A percentile compares a stretch with the other conserved stretches of the same genome.
Evolutionary conservation across 2,113 vertebrate genomes (phyloP).

Genomic region (Myiagra hebetior): DNA sequence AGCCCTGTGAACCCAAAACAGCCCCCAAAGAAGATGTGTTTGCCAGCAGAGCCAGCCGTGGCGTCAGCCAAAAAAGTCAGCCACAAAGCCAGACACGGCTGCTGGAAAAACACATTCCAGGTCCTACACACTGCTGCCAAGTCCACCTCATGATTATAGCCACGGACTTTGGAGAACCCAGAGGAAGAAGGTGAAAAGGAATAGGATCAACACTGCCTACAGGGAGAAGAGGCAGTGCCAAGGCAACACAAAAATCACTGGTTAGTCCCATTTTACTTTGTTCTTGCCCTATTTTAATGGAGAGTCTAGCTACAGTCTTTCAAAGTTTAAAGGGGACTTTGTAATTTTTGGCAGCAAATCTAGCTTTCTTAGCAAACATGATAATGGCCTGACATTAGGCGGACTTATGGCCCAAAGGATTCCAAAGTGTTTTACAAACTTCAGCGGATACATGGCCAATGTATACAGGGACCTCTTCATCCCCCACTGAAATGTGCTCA

Average conservation of each 20-base stretch:
- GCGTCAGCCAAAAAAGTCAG: constrained; percentile 47
- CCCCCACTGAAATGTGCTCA: neutral
- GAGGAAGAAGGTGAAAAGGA: constrained; percentile 43
- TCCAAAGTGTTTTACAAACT: neutral
- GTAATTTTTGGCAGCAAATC: constrained; percentile 24
- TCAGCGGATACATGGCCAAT: neutral
- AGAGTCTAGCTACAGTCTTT: neutral
- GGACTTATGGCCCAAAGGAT: neutral
- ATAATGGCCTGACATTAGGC: constrained; percentile 10
- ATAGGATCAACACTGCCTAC: constrained; percentile 27
- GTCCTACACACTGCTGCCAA: constrained; percentile 8
- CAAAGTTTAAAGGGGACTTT: constrained; percentile 5
- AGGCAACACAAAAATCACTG: neutral
- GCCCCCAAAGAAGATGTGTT: constrained; percentile 13
- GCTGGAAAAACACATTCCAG: constrained; percentile 47
- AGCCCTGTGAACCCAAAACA: constrained; percentile 33
- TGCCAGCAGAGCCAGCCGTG: neutral
- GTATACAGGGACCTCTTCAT: neutral
- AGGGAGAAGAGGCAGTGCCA: neutral
- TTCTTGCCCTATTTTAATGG: neutral
- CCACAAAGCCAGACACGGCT: constrained; percentile 53
- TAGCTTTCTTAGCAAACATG: constrained; percentile 40
- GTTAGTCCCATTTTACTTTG: neutral
- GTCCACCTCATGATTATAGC: constrained; percentile 33
- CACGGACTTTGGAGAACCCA: neutral